Conservation (phyloP, 1,140 invertebrate species). For the Drosophila mojavensis region DNA sequence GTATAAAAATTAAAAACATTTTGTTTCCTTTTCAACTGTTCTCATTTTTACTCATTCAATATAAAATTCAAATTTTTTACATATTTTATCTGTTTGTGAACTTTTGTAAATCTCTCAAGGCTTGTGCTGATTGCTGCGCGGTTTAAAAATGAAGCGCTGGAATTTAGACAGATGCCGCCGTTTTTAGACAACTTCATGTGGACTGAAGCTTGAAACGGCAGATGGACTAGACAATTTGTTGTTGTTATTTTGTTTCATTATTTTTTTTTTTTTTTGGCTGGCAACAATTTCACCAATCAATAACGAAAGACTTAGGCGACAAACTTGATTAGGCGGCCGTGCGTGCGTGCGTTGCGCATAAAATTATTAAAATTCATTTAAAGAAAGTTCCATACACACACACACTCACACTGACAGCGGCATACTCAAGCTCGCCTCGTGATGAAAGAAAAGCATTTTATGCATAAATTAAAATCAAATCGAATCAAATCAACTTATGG, state of each 20-base stretch:
- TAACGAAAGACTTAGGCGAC: constrained; percentile 82
- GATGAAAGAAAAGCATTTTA: constrained; percentile 81
- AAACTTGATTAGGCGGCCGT: constrained; percentile 72
- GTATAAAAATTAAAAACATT: too few species aligned
- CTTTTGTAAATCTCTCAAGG: background rate
- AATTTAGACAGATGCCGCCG: constrained; percentile 16
- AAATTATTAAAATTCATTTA: constrained; percentile 83
- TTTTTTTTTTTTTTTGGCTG: constrained; percentile 34
- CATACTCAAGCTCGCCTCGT: constrained; percentile 48
- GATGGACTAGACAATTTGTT: background rate
- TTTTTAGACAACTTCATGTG: background rate
- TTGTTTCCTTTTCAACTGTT: too few species aligned
- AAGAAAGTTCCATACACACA: constrained; percentile 67
- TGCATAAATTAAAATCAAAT: constrained; percentile 83
- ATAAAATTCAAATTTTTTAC: background rate
- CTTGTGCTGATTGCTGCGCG: background rate
- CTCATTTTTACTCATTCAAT: background rate
- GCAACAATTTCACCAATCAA: constrained; percentile 80
- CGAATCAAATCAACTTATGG: constrained; percentile 74
- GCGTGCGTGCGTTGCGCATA: constrained; percentile 67
- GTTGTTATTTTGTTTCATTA: constrained; percentile 5
- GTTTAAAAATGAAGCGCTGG: background rate
- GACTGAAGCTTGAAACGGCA: background rate
- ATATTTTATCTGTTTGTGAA: background rate
- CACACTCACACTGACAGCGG: constrained; percentile 5